A percentile compares a stretch with the other conserved stretches of the same genome.
These are phyloP conservation scores for Plutella xylostella DNA, from an alignment of 2,888 invertebrate genomes.

Conservation along the genomic window DNA sequence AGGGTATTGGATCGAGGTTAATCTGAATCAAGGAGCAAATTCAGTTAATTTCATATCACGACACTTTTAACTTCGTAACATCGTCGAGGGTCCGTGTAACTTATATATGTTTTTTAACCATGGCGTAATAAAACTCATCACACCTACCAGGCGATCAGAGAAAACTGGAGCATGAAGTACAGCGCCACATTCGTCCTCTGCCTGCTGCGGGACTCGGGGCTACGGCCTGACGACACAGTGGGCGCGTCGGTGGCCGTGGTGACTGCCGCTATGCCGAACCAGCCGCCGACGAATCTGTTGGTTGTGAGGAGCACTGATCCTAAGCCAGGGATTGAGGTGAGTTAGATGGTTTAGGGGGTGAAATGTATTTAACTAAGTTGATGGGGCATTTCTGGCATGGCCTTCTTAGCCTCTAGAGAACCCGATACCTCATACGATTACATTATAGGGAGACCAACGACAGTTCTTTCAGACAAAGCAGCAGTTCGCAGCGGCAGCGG, in stretches of 20 bases:
- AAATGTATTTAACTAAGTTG: background rate
- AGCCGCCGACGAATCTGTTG: slow-evolving; percentile 47
- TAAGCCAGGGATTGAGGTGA: slow-evolving; percentile 45
- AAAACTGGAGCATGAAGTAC: slow-evolving; percentile 94
- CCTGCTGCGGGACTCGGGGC: slow-evolving; percentile 76
- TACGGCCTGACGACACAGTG: slow-evolving; percentile 56
- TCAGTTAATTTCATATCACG: no score
- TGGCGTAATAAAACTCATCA: no score
- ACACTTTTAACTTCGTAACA: no score
- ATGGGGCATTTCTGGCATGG: background rate
- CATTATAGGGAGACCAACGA: no score
- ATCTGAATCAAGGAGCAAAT: no score
- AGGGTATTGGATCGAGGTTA: no score
- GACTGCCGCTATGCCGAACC: slow-evolving; percentile 28
- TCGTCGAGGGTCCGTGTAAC: no score
- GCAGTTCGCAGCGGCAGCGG: no score
- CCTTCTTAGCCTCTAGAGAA: no score
- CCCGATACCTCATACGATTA: no score
- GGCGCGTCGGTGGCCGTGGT: slow-evolving; percentile 50
- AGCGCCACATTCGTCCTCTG: slow-evolving; percentile 92
- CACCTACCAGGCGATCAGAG: slow-evolving; percentile 83
- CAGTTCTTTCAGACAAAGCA: no score
- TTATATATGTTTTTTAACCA: no score
- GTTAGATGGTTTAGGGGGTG: background rate
- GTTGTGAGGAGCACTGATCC: slow-evolving; percentile 51